phyloP scores from a whole-genome alignment of 2,797 vertebrate genomes.

The Phalloptychus januarius region DNA sequence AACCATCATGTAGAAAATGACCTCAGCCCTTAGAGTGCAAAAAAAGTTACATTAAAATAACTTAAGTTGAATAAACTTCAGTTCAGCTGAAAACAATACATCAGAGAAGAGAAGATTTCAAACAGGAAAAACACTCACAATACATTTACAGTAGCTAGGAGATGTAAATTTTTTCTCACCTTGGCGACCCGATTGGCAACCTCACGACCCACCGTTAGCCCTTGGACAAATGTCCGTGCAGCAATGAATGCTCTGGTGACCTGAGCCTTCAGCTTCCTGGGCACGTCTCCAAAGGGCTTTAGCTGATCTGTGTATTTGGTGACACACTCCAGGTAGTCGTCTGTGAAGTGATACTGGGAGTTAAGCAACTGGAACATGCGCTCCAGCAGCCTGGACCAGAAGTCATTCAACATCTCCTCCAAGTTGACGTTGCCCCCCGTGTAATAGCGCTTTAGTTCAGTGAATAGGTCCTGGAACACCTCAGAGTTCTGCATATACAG shows the following conservation, averaged over 20 bases:
- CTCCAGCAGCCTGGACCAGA: constrained; percentile 94
- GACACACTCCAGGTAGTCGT: constrained; percentile 96
- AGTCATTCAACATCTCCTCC: constrained; percentile 97
- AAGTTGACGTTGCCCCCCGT: constrained; percentile 94
- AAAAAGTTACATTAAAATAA: not conserved
- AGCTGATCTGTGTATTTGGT: constrained; percentile 96
- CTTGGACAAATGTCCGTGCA: constrained; percentile 95
- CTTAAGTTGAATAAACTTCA: not conserved
- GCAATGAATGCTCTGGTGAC: constrained; percentile 95
- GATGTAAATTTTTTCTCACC: constrained; percentile 77
- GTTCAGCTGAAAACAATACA: no score
- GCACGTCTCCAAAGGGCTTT: constrained; percentile 94
- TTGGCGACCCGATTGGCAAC: constrained; percentile 95
- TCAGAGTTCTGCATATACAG: constrained; percentile 95
- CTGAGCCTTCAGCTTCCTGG: constrained; percentile 93
- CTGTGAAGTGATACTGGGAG: constrained; percentile 93
- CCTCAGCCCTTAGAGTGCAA: not conserved
- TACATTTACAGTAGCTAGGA: not conserved
- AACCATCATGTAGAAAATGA: not conserved
- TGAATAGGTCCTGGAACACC: constrained; percentile 96
- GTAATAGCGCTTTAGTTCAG: constrained; percentile 94
- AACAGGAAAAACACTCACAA: no score
- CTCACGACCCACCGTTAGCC: constrained; percentile 94
- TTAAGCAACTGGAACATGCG: constrained; percentile 97
- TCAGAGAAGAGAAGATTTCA: not conserved